Evolutionary conservation across 2,797 vertebrate genomes (phyloP), one percentile per base, ranked within the genome.

Genomic region (Pseudochromis fuscus): DNA sequence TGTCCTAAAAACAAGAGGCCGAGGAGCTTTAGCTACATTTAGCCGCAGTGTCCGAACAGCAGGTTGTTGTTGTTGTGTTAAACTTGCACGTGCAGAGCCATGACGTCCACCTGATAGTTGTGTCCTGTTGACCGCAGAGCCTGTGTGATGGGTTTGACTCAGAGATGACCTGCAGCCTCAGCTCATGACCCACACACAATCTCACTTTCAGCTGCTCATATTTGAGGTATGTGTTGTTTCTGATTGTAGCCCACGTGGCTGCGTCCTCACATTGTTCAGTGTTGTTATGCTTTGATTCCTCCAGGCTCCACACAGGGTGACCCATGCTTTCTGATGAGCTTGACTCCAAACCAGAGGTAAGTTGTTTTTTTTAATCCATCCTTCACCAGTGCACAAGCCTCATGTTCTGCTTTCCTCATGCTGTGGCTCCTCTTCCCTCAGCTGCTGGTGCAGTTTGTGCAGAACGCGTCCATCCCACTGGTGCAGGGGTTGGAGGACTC

Each of bases 311-410:
- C 88, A 94, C 95, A 94, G 89, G 93, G 94, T 94, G 95, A 96
- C 95, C 95, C 95, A 99, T 99, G 97, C 97, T 99, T 96, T 99
- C 98, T 92, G 98, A 99, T 98, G 98, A 99, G 94, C 96, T 99
- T 83, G 96, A 99, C 91, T 97, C 97, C 94, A 99, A 98, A 95
- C 98, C 98, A 91, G 97, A 99, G 96, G 98, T 99, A 87, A 55
- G 1, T 0, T 24, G 8, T 12, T 2, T 28, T 13, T 15, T 45
- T 27, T 13, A 15, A 21, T 33, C 23, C 9, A 31, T 51, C 18
- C 19, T 53, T 11, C 30, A 30, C 30, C 30, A 23, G 9, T 21
- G 42, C 42, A 42, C 18, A 40, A 16, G 16, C 2, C n/a, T n/a
- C n/a, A n/a, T n/a, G n/a, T n/a, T n/a, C n/a, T n/a, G n/a, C n/a